These are phyloP conservation scores for Sarcoramphus papa DNA, from an alignment of 2,797 vertebrate genomes.

Conservation along the genomic window DNA sequence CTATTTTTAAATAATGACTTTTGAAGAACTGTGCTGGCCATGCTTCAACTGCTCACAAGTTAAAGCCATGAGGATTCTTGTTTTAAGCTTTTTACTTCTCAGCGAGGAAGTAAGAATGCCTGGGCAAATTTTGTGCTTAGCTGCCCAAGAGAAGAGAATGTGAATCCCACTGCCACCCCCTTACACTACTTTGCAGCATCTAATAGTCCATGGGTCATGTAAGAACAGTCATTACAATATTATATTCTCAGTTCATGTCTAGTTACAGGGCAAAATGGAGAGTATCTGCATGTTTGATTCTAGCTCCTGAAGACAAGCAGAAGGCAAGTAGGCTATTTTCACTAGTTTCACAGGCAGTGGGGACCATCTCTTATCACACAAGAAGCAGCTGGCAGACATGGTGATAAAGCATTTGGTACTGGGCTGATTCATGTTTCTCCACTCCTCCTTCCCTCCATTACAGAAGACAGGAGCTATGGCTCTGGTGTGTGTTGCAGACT, in stretches of 20 bases:
- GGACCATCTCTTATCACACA: background rate
- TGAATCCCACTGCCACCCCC: background rate
- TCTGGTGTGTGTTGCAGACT: background rate
- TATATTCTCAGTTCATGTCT: background rate
- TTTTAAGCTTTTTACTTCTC: background rate
- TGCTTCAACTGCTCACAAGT: constrained; percentile 34
- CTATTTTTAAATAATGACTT: constrained; percentile 66
- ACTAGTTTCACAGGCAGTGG: background rate
- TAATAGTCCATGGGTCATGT: background rate
- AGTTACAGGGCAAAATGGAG: background rate
- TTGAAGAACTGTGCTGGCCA: constrained; percentile 24
- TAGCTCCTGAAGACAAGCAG: background rate
- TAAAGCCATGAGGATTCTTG: background rate
- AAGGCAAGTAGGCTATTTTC: background rate
- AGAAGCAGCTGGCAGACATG: background rate
- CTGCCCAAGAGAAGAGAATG: background rate
- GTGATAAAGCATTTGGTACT: background rate
- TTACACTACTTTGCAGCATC: background rate
- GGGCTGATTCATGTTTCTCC: rapidly evolving
- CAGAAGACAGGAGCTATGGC: background rate
- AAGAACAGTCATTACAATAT: background rate
- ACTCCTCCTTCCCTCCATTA: background rate
- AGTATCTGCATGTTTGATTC: background rate
- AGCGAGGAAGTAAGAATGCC: background rate
- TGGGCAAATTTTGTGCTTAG: background rate